These are phyloP conservation scores for Saguinus midas DNA, from an alignment of 2,113 vertebrate species.

Conservation along the genomic window DNA sequence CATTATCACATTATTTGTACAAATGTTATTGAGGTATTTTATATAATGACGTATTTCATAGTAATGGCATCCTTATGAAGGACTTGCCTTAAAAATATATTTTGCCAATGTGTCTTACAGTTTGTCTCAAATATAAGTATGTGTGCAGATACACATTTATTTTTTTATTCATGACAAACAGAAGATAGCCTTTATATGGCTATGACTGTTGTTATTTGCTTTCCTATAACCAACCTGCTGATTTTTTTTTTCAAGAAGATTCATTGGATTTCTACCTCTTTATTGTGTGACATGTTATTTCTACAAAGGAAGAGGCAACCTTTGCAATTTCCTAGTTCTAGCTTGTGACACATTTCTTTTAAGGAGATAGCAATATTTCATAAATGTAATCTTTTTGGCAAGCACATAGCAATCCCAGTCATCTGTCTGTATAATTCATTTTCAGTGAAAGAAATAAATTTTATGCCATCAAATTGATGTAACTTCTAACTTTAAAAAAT, in stretches of 20 bases:
- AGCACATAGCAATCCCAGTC: background rate
- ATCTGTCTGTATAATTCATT: conserved; percentile 40
- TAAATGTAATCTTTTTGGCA: conserved; percentile 50
- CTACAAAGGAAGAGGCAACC: background rate
- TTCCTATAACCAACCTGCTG: background rate
- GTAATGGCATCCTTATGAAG: background rate
- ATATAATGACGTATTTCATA: background rate
- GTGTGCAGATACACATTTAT: background rate
- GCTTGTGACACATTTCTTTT: conserved; percentile 24
- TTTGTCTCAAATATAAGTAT: background rate
- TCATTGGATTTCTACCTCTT: conserved; percentile 27
- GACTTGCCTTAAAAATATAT: background rate
- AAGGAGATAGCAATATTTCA: background rate
- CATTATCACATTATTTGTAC: background rate
- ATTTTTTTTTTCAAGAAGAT: conserved; percentile 36
- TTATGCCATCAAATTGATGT: conserved; percentile 33
- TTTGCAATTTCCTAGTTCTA: conserved; percentile 59
- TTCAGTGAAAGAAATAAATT: conserved; percentile 55
- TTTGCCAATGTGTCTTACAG: background rate
- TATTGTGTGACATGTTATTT: conserved; percentile 37
- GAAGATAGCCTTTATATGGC: background rate
- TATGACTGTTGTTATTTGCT: background rate
- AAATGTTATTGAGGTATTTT: background rate
- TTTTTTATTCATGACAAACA: background rate
- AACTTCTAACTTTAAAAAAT: conserved; percentile 56